Percentiles rank a stretch among this genome's conserved stretches.
These are phyloP conservation scores for Hermetia illucens DNA, from an alignment of 1,140 invertebrate species.

Conservation along the genomic window DNA sequence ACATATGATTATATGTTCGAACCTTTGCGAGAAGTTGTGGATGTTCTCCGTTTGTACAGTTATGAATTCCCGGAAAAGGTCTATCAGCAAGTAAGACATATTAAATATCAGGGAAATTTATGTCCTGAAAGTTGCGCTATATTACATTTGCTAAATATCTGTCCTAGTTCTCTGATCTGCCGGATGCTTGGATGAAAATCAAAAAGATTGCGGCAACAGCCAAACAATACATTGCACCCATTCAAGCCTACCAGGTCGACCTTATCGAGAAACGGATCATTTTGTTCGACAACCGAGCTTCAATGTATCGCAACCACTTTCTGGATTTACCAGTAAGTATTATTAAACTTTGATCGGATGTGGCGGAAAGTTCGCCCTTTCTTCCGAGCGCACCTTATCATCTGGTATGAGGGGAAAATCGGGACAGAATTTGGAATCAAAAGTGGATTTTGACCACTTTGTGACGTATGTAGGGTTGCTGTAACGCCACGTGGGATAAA, in stretches of 20 bases:
- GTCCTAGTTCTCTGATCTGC: slow-evolving; percentile 58
- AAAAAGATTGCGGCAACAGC: slow-evolving; percentile 69
- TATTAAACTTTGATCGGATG: not conserved
- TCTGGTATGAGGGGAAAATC: no score
- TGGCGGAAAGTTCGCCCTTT: no score
- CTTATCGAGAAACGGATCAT: slow-evolving; percentile 46
- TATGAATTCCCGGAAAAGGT: slow-evolving; percentile 55
- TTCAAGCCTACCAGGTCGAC: slow-evolving; percentile 47
- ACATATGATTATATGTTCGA: slow-evolving; percentile 62
- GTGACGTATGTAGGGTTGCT: no score
- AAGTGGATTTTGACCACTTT: no score
- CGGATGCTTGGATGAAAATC: slow-evolving; percentile 76
- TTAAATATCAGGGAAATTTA: not conserved
- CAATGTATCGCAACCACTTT: slow-evolving; percentile 65
- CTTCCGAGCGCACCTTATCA: no score
- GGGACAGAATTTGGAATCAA: no score
- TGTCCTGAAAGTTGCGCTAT: not conserved
- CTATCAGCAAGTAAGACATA: slow-evolving; percentile 35
- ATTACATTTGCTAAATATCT: no score
- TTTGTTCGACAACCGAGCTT: slow-evolving; percentile 66
- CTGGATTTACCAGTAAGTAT: slow-evolving; percentile 28
- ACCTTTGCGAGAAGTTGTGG: slow-evolving; percentile 62
- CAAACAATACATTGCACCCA: slow-evolving; percentile 75
- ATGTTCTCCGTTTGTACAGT: slow-evolving; percentile 55
- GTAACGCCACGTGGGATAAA: no score